Evolutionary conservation across 2,888 invertebrate genomes (phyloP), one percentile per base, ranked within the genome.

Genomic region (Chaitophorus viminalis): DNA sequence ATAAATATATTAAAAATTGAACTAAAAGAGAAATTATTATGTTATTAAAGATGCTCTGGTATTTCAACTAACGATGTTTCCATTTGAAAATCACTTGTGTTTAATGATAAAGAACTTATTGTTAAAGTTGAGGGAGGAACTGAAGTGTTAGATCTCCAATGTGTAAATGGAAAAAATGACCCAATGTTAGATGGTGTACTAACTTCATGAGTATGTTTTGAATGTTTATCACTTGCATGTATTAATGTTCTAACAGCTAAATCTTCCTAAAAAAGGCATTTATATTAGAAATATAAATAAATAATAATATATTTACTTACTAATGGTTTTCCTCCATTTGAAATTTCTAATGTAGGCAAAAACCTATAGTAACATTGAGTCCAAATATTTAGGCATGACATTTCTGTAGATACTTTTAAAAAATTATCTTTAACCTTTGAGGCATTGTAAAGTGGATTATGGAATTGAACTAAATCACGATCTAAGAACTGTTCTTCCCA

Each of bases 361-460:
- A 97, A 98, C 52, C 98, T 94, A 91, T 96, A 95, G 92, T 97
- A 98, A 92, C 97, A 97, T 91, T 96, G 96, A 88, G 94, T 93
- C 98, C 98, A 98, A 75, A 98, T 91, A 89, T 95, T 94, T 90
- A 95, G 91, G 89, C 95, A 92, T 1, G 92, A 92, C 94, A 94
- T 89, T 92, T 91, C 70, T 94, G 91, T 88, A 91, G 92, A 90
- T 90, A 89, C 81, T 89, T 89, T 60, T 72, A 90, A 81, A 31
- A 89, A 74, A 79, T 88, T 84, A 46, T 87, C 77, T 77, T 89
- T 85, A 75, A 90, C 89, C 89, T 90, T 90, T 52, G 91, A 76
- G 60, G 90, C 81, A 18, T 90, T 88, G 91, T 94, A 98, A 72
- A 98, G 92, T 0, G 98, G 97, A 91, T 98, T 98, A 91, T 94